phyloP scores from a whole-genome alignment of 2,888 invertebrate genomes.

The Acronicta aceris region DNA sequence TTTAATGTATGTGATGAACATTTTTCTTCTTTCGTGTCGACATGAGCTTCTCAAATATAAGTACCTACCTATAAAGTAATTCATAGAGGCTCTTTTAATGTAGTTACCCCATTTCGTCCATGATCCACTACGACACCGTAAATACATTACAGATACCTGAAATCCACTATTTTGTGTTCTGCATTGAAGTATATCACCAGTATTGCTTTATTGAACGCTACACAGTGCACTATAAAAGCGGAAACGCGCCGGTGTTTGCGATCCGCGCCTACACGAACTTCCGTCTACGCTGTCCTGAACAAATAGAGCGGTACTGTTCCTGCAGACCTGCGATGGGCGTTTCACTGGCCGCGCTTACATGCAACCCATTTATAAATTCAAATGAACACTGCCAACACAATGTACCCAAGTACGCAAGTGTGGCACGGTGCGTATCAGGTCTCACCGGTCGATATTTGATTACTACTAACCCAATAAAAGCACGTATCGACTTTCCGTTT shows the following conservation, averaged over 20 bases:
- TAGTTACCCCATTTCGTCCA: background rate
- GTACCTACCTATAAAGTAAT: no score
- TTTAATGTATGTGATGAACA: no score
- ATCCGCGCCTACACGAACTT: conserved; percentile 81
- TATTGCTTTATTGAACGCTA: conserved; percentile 64
- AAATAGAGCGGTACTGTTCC: conserved; percentile 76
- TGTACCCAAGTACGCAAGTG: conserved; percentile 41
- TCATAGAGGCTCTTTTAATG: no score
- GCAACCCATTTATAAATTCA: conserved; percentile 77
- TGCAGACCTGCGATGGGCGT: conserved; percentile 69
- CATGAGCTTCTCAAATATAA: no score
- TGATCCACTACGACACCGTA: conserved; percentile 3
- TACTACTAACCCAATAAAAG: conserved; percentile 54
- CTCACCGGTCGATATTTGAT: conserved; percentile 52
- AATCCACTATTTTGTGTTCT: conserved; percentile 19
- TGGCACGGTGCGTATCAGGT: conserved; percentile 41
- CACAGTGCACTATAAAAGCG: conserved; percentile 65
- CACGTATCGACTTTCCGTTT: conserved; percentile 48
- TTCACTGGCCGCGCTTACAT: conserved; percentile 71
- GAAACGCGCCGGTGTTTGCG: conserved; percentile 76
- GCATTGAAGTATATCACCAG: conserved; percentile 46
- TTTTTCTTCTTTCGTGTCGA: no score
- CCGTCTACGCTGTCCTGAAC: conserved; percentile 78
- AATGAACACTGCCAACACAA: conserved; percentile 63
- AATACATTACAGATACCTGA: background rate